Evolutionary conservation across 2,888 invertebrate genomes (phyloP), one percentile per base, ranked within the genome.

Genomic region (Rhopalosiphum nymphaeae): DNA sequence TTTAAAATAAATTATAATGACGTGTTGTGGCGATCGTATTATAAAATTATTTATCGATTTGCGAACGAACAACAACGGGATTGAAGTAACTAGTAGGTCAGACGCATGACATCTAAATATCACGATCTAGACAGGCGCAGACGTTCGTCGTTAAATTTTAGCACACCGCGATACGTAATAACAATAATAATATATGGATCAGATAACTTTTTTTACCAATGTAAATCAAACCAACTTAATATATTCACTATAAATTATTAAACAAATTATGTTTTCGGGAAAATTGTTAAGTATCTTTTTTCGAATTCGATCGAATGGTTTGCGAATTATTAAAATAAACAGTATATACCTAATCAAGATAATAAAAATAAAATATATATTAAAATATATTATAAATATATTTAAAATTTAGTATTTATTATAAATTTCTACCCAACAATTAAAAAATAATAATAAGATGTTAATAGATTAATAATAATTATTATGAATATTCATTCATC

Each of bases 71-170:
- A 11, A 36, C 36, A 21, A 36, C 78, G 78, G 36, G 36, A 36
- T 36, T 3, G 36, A 36, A 36, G 78, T 78, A 16, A 21, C 36
- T 67, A 36, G 36, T 78, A 78, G 78, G 78, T 78, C 78, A 78
- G 16, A 36, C 67, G 36, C 3, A 67, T 78, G 67, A 36, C 67
- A 16, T 78, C 78, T 36, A 36, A 78, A 78, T 53, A 53, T 36
- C 78, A 21, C 36, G 36, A 36, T 36, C 36, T 78, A 21, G 21
- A 78, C 67, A 21, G 46, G 46, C 46, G 36, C 90, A 90, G 46
- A 67, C 78, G 67, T 36, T 90, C 49, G 49, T 90, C 90, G 49
- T 90, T 90, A 49, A 67, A 78, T 36, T 67, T 67, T 49, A 49
- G 36, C n/a, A 26, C 42, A 42, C 42, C 4, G 11, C n/a, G 4